Evolutionary conservation across 2,888 invertebrate genomes (phyloP).

Genomic region (Ennomos erosarius): DNA sequence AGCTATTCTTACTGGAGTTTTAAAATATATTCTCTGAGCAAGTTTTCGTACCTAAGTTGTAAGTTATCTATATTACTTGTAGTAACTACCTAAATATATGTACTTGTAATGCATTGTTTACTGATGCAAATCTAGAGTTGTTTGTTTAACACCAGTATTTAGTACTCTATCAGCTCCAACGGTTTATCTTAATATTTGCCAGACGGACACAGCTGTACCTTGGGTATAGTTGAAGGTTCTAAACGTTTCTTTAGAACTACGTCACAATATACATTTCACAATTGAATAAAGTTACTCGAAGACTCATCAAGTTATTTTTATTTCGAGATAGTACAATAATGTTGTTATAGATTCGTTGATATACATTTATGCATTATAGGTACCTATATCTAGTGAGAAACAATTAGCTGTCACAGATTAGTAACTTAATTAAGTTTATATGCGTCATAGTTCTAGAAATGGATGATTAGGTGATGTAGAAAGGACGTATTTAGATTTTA

Average conservation of each 20-base stretch:
- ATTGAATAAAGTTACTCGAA: neutral
- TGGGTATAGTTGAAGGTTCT: slow-evolving; percentile 2
- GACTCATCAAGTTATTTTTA: neutral
- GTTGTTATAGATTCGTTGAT: no score
- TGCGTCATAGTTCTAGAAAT: no score
- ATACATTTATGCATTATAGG: no score
- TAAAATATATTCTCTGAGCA: no score
- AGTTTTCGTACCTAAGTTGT: no score
- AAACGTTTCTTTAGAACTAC: slow-evolving; percentile 7
- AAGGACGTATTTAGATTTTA: no score
- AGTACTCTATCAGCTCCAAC: slow-evolving; percentile 6
- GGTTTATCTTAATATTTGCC: slow-evolving; percentile 15
- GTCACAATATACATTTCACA: neutral
- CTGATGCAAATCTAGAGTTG: neutral
- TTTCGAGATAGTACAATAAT: neutral
- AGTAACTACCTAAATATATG: no score
- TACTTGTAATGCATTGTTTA: no score
- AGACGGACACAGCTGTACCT: slow-evolving; percentile 21
- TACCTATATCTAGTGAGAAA: neutral
- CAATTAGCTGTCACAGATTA: slow-evolving; percentile 1
- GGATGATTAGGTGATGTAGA: no score
- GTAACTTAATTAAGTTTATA: no score
- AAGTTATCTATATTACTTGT: no score
- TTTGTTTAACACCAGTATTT: slow-evolving; percentile 9
- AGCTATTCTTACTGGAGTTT: no score